Base-by-base conservation (phyloP, 92 coral and sea anemone species). In the Umimayanthus chanpuru region DNA sequence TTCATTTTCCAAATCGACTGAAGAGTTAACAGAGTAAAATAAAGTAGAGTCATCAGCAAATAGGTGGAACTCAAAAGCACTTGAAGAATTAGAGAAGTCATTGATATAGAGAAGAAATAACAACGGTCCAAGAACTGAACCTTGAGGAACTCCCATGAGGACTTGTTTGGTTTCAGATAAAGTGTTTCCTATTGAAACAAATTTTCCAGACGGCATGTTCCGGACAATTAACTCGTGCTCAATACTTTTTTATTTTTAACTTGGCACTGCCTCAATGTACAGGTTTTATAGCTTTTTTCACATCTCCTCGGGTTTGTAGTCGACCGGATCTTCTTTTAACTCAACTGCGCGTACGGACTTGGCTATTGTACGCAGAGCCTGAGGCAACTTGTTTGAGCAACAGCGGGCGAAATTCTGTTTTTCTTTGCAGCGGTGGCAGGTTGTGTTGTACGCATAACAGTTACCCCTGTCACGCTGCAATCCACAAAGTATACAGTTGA, bases 401-500 rank as follows among this genome's bases (percentile, higher is more conserved):
- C n/a, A n/a, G n/a, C n/a, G n/a, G n/a, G n/a, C n/a, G n/a, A n/a
- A 36, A 4, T 30, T 12, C 23, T 88, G 75, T 87, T 85, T 23
- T 43, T 65, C 89, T 30, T 88, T 86, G 90, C 90, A 86, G 21
- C 83, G 66, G 38, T 91, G 81, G 61, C 88, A 87, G 44, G 67
- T 88, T 49, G 76, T 88, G 49, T 79, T 79, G 36, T 87, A 91
- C 47, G 90, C 92, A 25, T 9, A n/a, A 21, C 82, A 30, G 16
- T 82, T 82, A 44, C 26, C 38, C 58, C 86, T 73, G 50, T 86
- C 83, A 47, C 80, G 84, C 38, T 72, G 67, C 21, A 68, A 29
- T 81, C 73, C 93, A 76, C 93, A 91, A 68, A 91, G 88, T 88
- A 53, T 91, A 85, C 93, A 91, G 78, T 78, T 84, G 79, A 26